Conservation (phyloP, 2,113 vertebrate species). For the Mungos mungo region DNA sequence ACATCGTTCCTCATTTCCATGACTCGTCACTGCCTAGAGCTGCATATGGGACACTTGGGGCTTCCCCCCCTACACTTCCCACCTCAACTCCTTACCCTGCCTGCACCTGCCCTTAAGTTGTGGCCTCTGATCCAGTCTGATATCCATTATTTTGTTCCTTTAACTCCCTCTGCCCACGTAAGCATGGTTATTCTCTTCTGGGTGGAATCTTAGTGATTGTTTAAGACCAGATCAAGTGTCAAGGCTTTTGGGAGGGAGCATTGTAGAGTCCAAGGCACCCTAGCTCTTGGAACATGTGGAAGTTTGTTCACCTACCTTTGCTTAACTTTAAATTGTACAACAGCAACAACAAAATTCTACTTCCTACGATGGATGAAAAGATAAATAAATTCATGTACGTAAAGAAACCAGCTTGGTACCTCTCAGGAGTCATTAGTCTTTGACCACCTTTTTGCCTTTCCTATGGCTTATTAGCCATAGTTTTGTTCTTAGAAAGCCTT, state of each 20-base stretch:
- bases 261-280: not conserved
- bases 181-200: not conserved
- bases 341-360: not conserved
- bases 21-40: not conserved
- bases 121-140: too few relatives aligned
- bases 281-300: not conserved
- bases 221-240: not conserved
- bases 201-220: not conserved
- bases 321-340: not conserved
- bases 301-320: not conserved
- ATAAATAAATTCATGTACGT: not conserved
- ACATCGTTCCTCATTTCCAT: not conserved
- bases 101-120: rapidly evolving
- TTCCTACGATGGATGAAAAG: not conserved
- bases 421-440: not conserved
- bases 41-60: rapidly evolving
- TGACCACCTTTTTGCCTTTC: not conserved
- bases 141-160: not conserved
- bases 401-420: not conserved
- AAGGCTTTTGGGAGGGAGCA: not conserved
- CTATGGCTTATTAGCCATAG: too few relatives aligned
- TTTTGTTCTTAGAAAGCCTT: not conserved
- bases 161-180: not conserved
- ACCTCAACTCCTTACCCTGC: not conserved
- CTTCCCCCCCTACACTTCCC: not conserved